Evolutionary conservation across 2,888 invertebrate genomes (phyloP), one percentile per base, ranked within the genome.

Genomic region (Acheta domesticus): DNA sequence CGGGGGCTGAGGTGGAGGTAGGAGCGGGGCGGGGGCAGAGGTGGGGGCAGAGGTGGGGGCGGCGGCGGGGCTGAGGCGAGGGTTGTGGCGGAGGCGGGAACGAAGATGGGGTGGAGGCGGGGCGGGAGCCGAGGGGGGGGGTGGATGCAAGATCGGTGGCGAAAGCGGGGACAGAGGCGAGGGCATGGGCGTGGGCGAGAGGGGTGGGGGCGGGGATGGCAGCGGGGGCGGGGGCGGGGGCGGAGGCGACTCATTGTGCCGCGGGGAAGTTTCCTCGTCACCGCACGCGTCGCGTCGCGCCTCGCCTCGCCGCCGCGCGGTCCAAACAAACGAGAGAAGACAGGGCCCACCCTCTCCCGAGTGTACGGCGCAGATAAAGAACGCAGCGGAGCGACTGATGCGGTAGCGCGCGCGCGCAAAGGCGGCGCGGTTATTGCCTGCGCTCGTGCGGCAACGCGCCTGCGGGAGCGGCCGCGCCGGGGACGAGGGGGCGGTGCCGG

Each of bases 281-380:
- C 16, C 62, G 62, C 62, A 8, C 62, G 62, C 62, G 16, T 62
- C 62, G 62, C 62, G 16, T 12, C n/a, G 11, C 62, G 62, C 62
- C 16, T 62, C 62, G 62, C 62, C 16, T n/a, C n/a, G 14, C 62
- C 16, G 14, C 62, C 16, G 16, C 62, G 62, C 62, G 62, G 16
- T 14, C 16, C 62, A 14, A 14, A 62, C 14, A 62, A 14, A 62
- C 14, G n/a, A 14, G 62, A 62, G 62, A 62, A n/a, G n/a, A 14
- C 14, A n/a, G 16, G 16, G 62, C 62, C 62, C 62, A n/a, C 62
- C 62, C 62, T 62, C 62, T 62, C 62, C 62, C 62, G 62, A 62
- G 62, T 62, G 62, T 62, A 62, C 62, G 62, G 62, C 62, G 62
- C 62, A 62, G 62, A 62, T 62, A 62, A 62, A 62, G 62, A 62